A percentile compares a stretch with the other conserved stretches of the same genome.
phyloP scores from a whole-genome alignment of 1,140 invertebrate species.

The Euwallacea fornicatus region DNA sequence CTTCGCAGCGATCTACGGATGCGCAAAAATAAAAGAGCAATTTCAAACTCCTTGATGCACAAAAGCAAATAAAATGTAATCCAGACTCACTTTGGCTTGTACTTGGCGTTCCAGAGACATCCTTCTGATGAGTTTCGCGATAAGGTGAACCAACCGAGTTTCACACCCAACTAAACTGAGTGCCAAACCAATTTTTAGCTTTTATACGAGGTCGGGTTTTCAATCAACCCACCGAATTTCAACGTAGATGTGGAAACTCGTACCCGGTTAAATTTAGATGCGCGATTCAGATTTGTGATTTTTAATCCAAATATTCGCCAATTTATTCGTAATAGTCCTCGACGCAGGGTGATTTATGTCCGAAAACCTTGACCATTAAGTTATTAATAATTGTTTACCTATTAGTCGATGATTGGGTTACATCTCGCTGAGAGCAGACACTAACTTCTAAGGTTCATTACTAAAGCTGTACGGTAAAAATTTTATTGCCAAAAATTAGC shows the following conservation, averaged over 20 bases:
- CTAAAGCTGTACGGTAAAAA: too few species aligned
- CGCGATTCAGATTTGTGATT: slow-evolving; percentile 26
- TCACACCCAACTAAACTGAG: slow-evolving; percentile 32
- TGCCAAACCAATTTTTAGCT: slow-evolving; percentile 24
- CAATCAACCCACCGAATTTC: slow-evolving; percentile 34
- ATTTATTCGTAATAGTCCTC: slow-evolving; percentile 7
- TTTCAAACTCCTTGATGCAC: slow-evolving; percentile 1
- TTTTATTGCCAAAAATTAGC: too few species aligned
- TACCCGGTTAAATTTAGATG: slow-evolving; percentile 27
- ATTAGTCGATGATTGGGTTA: too few species aligned
- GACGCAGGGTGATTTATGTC: slow-evolving; percentile 18
- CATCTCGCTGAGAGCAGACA: too few species aligned
- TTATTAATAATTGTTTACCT: too few species aligned
- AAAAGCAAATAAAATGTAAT: slow-evolving; percentile 4
- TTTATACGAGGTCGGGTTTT: slow-evolving; percentile 37
- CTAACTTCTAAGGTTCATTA: too few species aligned
- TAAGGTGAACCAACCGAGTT: slow-evolving; percentile 26
- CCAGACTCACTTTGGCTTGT: slow-evolving; percentile 67
- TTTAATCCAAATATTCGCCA: slow-evolving; percentile 17
- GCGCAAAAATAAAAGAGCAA: slow-evolving; percentile 30
- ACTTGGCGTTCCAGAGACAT: slow-evolving; percentile 83
- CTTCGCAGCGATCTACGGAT: slow-evolving; percentile 80
- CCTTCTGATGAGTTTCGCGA: slow-evolving; percentile 22
- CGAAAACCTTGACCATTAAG: too few species aligned
- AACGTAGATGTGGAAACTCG: slow-evolving; percentile 34